Base-by-base conservation (phyloP, 1,140 invertebrate species). In the Macrobrachium nipponense region DNA sequence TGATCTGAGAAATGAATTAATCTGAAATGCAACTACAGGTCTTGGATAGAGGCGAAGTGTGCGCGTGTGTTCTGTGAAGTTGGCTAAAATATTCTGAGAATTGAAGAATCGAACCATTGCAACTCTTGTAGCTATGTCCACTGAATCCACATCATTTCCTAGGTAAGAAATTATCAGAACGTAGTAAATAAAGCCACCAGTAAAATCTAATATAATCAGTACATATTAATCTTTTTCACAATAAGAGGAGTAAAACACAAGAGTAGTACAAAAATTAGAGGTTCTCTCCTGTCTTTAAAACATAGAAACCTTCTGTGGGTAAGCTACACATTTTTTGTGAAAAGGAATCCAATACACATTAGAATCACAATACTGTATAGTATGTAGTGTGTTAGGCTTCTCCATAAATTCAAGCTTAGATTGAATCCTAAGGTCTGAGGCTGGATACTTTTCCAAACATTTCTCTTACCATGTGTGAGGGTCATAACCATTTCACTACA, bases 41-140 rank as follows among this genome's bases (percentile, higher is more conserved):
- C 99, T 92, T 0, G 99, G 99, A 92, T 99, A 99, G 0, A 99
- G 92, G 11, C 99, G 93, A 27, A 99, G 91, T 0, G 98, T 99
- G 64, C 99, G 93, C 0, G 98, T 99, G 91, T 99, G 98, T 90
- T 99, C 98, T 72, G 95, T 96, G 90, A 99, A 99, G 90, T 99
- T 99, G 0, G 97, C 98, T 87, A 99, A 91, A 0, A 99, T 93
- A 90, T 99, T 99, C 90, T 98, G 95, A 0, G 98, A 99, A 90
- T 99, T 99, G 93, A 99, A 99, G 91, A 99, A 99, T 15, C 97
- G 94, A 5, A 97, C 98, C 98, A 99, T 99, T 43, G 98, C 98
- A 58, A 99, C 97, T 86, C 98, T 93, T 0, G 97, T 99, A 5
- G 98, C 98, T n/a, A 99, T 94, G 92, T 99, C 99, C 1, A 99